A percentile compares a stretch with the other conserved stretches of the same genome.
Conservation (phyloP, 2,888 invertebrate species). For the Harpalus rufipes region DNA sequence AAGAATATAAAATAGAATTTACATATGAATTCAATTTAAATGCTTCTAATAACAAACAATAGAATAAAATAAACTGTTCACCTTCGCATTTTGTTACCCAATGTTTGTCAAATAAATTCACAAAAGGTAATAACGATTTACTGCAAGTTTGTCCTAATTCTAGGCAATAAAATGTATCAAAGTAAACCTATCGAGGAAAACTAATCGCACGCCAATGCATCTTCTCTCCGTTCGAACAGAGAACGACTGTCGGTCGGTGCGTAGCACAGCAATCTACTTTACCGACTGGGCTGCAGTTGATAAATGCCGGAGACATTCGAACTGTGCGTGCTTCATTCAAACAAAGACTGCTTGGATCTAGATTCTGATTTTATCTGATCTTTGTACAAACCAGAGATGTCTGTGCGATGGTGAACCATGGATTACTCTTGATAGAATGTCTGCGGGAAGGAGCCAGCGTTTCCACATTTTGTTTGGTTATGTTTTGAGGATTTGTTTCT, state of each 20-base stretch:
- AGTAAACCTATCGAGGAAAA: slow-evolving; percentile 2
- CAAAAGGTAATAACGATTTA: neutral
- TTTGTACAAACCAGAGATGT: slow-evolving; percentile 29
- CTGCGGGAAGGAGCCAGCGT: neutral
- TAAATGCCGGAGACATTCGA: slow-evolving; percentile 41
- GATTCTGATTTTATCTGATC: slow-evolving; percentile 49
- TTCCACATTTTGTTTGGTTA: slow-evolving; percentile 19
- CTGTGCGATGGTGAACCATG: slow-evolving; percentile 31
- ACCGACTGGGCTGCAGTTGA: slow-evolving; percentile 48
- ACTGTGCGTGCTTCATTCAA: slow-evolving; percentile 54
- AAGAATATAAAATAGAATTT: neutral
- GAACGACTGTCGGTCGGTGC: slow-evolving; percentile 27
- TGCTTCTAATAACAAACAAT: neutral
- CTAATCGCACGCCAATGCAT: slow-evolving; percentile 11
- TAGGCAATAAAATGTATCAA: neutral
- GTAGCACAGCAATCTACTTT: slow-evolving; percentile 49
- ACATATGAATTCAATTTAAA: slow-evolving; percentile 23
- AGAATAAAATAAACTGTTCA: neutral
- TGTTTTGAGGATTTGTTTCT: slow-evolving; percentile 32
- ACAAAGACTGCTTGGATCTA: slow-evolving; percentile 52
- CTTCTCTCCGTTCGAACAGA: slow-evolving; percentile 11
- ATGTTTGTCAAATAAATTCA: neutral
- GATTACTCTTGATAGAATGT: slow-evolving; percentile 23
- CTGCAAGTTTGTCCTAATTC: neutral
- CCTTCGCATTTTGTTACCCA: neutral